Evolutionary conservation across 1,140 invertebrate species (phyloP).

Genomic region (Olivierus martensii): DNA sequence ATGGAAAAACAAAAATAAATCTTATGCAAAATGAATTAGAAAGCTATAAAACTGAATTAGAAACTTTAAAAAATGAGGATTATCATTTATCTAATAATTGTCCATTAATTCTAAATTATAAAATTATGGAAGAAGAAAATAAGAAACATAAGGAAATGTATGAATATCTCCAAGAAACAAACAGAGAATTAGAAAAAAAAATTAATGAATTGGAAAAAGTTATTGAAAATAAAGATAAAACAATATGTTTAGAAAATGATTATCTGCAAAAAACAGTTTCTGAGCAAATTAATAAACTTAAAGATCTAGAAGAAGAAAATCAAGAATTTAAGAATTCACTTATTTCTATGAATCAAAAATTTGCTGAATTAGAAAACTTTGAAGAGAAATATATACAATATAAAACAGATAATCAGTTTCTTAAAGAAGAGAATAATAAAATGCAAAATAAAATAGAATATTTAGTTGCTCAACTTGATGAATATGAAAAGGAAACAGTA

Average conservation of each 20-base stretch:
- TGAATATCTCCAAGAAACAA: background rate
- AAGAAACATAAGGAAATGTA: slow-evolving; percentile 1
- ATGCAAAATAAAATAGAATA: no score
- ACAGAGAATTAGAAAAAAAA: slow-evolving; percentile 2
- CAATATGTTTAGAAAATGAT: no score
- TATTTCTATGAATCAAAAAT: no score
- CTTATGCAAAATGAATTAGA: background rate
- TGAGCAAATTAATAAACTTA: background rate
- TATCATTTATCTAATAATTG: background rate
- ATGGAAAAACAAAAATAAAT: background rate
- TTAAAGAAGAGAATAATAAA: no score
- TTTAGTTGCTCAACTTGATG: no score
- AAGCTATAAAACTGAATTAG: background rate
- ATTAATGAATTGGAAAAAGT: background rate
- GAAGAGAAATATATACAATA: no score
- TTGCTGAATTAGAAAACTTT: no score
- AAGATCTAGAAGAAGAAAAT: background rate
- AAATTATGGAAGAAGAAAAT: background rate
- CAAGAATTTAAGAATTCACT: no score
- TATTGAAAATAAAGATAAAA: no score
- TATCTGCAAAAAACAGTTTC: no score
- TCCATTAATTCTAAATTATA: background rate
- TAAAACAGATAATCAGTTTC: no score
- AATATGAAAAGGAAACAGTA: no score
- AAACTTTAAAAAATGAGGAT: background rate